phyloP scores from a whole-genome alignment of 2,113 vertebrate genomes.

The Atractosteus spatula region DNA sequence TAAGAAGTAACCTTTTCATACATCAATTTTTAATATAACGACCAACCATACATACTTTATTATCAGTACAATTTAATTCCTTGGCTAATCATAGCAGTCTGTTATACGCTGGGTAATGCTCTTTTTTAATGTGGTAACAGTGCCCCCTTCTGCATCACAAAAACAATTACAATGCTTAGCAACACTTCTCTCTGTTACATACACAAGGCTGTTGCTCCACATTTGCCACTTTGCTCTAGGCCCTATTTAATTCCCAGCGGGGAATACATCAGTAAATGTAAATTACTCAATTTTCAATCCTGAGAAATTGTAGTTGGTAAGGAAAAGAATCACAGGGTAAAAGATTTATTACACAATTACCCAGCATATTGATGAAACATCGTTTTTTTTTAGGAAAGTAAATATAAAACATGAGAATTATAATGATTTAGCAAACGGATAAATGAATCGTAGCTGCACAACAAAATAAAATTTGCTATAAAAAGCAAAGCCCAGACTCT shows the following conservation, averaged over 20 bases:
- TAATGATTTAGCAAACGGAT: not conserved
- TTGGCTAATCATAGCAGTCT: no score
- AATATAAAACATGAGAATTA: not conserved
- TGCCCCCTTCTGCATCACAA: conserved; percentile 43
- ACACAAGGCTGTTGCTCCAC: no score
- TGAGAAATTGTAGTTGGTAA: conserved; percentile 22
- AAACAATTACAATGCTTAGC: not conserved
- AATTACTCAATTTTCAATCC: conserved; percentile 54
- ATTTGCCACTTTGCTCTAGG: no score
- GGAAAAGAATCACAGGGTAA: conserved; percentile 22
- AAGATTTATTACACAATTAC: not conserved
- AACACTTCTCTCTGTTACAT: conserved; percentile 5
- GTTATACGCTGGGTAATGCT: no score
- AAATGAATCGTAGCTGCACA: no score
- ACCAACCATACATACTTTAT: no score
- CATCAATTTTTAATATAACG: no score
- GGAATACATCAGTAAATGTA: conserved; percentile 56
- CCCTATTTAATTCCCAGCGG: conserved; percentile 33
- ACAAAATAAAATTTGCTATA: no score
- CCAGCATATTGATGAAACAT: not conserved
- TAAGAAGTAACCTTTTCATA: no score
- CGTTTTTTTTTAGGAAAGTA: not conserved
- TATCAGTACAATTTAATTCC: no score
- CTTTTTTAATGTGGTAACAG: conserved; percentile 32
- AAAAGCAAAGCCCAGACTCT: no score